phyloP scores from a whole-genome alignment of 2,888 invertebrate genomes.

The Balanococcus diminutus region DNA sequence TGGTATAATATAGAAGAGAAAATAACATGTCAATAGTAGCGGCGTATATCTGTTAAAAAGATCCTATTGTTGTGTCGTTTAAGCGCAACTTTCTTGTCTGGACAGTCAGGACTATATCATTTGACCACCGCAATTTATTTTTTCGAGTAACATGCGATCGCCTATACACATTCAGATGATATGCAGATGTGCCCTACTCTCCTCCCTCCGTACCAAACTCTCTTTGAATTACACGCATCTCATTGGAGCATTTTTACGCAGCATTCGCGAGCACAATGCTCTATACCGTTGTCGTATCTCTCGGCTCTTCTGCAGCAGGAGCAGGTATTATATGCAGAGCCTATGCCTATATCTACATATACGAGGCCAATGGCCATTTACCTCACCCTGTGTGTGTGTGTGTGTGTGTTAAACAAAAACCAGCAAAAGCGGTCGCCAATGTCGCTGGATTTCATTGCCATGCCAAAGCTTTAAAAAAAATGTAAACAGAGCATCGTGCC shows the following conservation, averaged over 20 bases:
- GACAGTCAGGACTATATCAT: conserved; percentile 48
- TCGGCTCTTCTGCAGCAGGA: too few species aligned
- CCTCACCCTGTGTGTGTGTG: too few species aligned
- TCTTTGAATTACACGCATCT: too few species aligned
- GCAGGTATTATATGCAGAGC: neutral
- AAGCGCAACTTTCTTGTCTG: conserved; percentile 52
- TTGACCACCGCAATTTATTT: conserved; percentile 50
- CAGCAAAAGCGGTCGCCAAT: neutral
- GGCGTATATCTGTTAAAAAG: conserved; percentile 48
- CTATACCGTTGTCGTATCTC: neutral
- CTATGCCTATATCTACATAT: too few species aligned
- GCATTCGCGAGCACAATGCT: neutral
- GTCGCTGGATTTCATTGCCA: neutral
- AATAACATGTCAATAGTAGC: conserved; percentile 50
- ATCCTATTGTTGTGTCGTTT: conserved; percentile 48
- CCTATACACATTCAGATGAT: conserved; percentile 44
- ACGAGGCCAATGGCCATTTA: neutral
- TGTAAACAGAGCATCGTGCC: too few species aligned
- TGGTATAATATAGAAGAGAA: neutral
- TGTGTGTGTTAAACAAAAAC: neutral
- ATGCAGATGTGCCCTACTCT: conserved; percentile 26
- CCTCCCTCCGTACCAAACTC: neutral
- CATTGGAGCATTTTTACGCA: neutral
- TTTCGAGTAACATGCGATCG: conserved; percentile 50
- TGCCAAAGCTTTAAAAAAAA: neutral